Conservation (phyloP, 2,113 vertebrate species). For the Datnioides undecimradiatus region DNA sequence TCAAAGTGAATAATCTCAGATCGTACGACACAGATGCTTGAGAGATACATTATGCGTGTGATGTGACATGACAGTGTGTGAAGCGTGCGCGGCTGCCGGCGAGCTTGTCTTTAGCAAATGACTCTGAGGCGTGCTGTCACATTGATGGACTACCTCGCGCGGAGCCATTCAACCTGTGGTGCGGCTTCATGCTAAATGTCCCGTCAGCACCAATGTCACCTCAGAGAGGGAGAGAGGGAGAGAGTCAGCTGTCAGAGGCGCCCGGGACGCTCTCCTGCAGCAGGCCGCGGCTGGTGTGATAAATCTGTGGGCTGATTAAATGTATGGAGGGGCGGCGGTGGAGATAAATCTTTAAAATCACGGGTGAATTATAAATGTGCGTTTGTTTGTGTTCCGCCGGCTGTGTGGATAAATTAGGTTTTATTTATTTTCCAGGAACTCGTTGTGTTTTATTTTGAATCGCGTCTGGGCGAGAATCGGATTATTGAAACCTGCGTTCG, state of each 20-base stretch:
- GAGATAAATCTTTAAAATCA: conserved; percentile 10
- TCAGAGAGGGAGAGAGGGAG: too few species aligned
- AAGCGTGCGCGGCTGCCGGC: neutral
- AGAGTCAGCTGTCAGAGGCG: conserved; percentile 29
- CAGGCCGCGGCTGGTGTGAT: conserved; percentile 32
- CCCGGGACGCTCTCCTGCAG: neutral
- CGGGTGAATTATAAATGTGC: conserved; percentile 11
- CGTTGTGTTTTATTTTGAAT: conserved; percentile 10
- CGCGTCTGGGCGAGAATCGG: neutral
- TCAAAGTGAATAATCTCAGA: neutral
- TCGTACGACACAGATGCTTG: neutral
- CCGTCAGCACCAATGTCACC: conserved; percentile 47
- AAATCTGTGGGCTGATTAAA: conserved; percentile 47
- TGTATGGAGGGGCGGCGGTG: neutral
- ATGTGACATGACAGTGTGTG: conserved; percentile 2
- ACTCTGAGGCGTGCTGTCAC: conserved; percentile 29
- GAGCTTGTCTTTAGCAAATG: conserved; percentile 38
- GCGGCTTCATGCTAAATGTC: conserved; percentile 42
- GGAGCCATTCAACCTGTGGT: conserved; percentile 25
- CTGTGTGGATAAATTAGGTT: neutral
- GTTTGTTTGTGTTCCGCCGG: conserved; percentile 5
- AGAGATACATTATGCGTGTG: neutral
- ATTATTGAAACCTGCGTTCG: neutral
- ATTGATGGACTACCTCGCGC: conserved; percentile 46
- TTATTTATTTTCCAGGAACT: neutral